Base-by-base conservation (phyloP, 2,797 vertebrate species). In the Apogon talboti region DNA sequence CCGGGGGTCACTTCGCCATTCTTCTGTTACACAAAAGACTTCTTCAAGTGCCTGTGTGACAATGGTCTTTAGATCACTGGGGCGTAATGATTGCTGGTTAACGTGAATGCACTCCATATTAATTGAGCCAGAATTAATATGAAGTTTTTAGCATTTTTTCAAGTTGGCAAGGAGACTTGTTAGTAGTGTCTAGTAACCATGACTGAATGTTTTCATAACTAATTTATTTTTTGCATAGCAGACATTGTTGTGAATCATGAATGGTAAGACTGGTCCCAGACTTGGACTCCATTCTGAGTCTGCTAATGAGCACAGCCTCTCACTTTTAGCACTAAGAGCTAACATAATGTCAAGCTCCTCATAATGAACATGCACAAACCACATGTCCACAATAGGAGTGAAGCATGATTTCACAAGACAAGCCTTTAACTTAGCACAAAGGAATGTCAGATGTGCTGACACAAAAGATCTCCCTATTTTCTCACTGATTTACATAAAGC, bases 61-160 rank as follows among this genome's bases (percentile, higher is more conserved):
- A 92, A 93, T 93, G 87, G 91, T 86, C 91, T 91, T 94, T 90
- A 93, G 94, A 94, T 94, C 93, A 84, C 57, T 78, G 83, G 83
- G 89, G 92, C 92, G 82, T 88, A 92, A 94, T 93, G 92, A 94
- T 93, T 92, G 87, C 85, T 89, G 90, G 82, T 87, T 82, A 90
- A 89, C 69, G 66, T 85, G 89, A 91, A 88, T 87, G 85, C 78
- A 74, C 85, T 87, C 81, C 44, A 74, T 69, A 92, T 92, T 92
- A 93, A 92, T 91, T 92, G 91, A 93, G 88, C 84, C 91, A 91
- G 90, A 94, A 93, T 89, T 92, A 92, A 94, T 89, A 60, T 76
- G 86, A 87, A 55, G 76, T 81, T 77, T 76, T 79, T 56, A 0
- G 50, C 1, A 0, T 61, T 74, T 80, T 58, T 59, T 60, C 21